A percentile compares a stretch with the other conserved stretches of the same genome.
phyloP scores from a whole-genome alignment of 2,113 vertebrate species.

The Peucedramus taeniatus region DNA sequence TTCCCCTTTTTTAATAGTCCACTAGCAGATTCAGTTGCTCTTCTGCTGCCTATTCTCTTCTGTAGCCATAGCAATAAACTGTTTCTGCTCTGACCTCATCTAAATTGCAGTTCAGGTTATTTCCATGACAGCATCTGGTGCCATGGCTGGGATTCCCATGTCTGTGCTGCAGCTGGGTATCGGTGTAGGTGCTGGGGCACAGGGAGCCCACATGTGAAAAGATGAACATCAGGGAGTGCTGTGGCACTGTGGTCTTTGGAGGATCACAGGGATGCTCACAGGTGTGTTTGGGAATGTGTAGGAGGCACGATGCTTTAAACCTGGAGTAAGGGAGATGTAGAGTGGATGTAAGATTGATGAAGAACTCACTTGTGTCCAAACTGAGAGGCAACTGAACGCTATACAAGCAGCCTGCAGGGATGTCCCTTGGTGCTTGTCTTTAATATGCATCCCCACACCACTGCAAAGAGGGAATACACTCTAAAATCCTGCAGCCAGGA shows the following conservation, averaged over 20 bases:
- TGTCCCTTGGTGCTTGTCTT: not conserved
- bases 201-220: not conserved
- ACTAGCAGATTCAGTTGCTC: not conserved
- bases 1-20: not conserved
- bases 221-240: not conserved
- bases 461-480: not conserved
- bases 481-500: not conserved
- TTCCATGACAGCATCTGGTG: not conserved
- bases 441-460: not conserved
- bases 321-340: not conserved
- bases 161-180: not conserved
- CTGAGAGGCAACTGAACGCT: not conserved
- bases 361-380: not conserved
- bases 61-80: not conserved
- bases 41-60: not conserved
- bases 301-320: not conserved
- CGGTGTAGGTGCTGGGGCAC: not conserved
- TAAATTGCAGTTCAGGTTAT: not conserved
- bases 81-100: not conserved
- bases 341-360: not conserved
- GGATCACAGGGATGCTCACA: not conserved
- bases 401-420: not conserved
- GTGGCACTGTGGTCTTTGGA: rapidly evolving
- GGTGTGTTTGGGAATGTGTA: not conserved
- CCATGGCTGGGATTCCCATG: not conserved